phyloP scores from a whole-genome alignment of 2,888 invertebrate genomes.

The Sarcophaga variegata region DNA sequence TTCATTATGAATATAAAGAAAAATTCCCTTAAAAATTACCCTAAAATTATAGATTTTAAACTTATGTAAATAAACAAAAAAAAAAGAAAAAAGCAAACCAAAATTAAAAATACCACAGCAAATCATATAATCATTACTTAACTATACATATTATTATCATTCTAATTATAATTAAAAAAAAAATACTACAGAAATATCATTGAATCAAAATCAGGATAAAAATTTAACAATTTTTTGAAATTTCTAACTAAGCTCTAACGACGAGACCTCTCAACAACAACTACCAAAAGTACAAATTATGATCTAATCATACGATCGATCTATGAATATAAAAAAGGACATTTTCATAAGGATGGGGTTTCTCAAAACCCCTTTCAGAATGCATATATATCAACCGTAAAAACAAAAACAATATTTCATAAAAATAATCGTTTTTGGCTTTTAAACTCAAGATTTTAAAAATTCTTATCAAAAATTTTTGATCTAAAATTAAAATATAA shows the following conservation, averaged over 20 bases:
- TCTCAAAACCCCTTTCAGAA: constrained; percentile 31
- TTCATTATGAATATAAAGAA: neutral
- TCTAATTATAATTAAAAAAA: constrained; percentile 65
- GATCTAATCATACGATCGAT: constrained; percentile 31
- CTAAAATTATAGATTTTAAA: constrained; percentile 35
- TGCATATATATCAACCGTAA: constrained; percentile 76
- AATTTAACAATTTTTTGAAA: constrained; percentile 26
- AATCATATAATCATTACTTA: constrained; percentile 66
- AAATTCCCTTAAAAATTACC: neutral
- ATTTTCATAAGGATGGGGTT: constrained; percentile 20
- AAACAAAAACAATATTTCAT: constrained; percentile 26
- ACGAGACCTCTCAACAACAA: constrained; percentile 11
- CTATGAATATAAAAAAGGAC: constrained; percentile 11
- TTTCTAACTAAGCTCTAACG: neutral
- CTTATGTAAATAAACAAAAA: constrained; percentile 56
- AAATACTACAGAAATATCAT: constrained; percentile 64
- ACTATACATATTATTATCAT: constrained; percentile 62
- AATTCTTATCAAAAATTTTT: constrained; percentile 41
- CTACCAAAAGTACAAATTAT: constrained; percentile 60
- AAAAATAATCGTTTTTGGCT: constrained; percentile 45
- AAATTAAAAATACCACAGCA: constrained; percentile 42
- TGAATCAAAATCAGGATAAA: constrained; percentile 62
- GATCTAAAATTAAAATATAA: constrained; percentile 36
- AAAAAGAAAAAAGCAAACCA: constrained; percentile 25
- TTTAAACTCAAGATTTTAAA: constrained; percentile 57